These are phyloP conservation scores for Capricornis sumatraensis DNA, from an alignment of 2,113 vertebrate species.

Conservation along the genomic window DNA sequence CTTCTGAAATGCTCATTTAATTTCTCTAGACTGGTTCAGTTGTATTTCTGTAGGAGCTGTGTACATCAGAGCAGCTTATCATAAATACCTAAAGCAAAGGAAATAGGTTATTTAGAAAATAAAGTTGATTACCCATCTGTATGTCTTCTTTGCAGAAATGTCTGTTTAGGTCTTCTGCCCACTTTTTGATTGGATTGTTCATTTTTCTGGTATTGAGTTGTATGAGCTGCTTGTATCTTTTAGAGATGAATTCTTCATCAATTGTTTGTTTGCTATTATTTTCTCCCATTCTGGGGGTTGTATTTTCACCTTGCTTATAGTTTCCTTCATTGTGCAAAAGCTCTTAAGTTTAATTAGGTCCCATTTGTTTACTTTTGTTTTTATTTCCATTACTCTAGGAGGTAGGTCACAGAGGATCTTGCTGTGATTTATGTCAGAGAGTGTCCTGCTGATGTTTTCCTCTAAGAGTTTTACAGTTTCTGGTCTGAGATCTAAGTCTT, in stretches of 20 bases:
- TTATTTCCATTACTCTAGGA: background rate
- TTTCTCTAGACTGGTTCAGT: background rate
- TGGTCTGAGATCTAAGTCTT: background rate
- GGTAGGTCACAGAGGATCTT: background rate
- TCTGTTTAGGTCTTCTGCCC: background rate
- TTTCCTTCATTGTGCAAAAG: background rate
- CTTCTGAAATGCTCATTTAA: background rate
- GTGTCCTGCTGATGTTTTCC: background rate
- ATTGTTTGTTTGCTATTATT: background rate
- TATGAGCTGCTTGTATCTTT: background rate
- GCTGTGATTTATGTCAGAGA: background rate
- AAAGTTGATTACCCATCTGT: background rate
- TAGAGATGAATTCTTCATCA: background rate
- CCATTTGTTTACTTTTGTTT: background rate
- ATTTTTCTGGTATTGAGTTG: background rate
- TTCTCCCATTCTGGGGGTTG: background rate
- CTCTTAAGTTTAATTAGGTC: background rate
- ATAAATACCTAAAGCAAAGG: slow-evolving; percentile 14
- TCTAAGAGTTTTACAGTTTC: background rate
- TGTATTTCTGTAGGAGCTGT: background rate
- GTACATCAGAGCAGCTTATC: background rate
- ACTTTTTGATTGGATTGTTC: background rate
- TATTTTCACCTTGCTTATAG: background rate
- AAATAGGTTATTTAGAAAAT: background rate
- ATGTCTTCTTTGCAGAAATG: background rate